A percentile compares a stretch with the other conserved stretches of the same genome.
phyloP scores from a whole-genome alignment of 2,797 vertebrate species.

The Enteromius mattozi region DNA sequence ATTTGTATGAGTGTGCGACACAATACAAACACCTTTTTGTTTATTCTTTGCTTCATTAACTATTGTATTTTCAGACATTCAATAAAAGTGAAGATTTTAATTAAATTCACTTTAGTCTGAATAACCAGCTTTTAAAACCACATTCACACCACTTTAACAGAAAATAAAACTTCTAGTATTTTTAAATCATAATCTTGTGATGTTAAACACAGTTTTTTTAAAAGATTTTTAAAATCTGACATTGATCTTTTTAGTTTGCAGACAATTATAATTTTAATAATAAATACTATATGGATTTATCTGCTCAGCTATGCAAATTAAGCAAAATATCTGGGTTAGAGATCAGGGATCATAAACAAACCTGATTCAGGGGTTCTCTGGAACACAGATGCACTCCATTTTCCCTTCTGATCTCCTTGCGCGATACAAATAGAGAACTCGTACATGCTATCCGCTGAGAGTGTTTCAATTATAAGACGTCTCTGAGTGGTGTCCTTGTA shows the following conservation, averaged over 20 bases:
- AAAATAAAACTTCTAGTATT: background rate
- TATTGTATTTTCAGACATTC: background rate
- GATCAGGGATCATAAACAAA: conserved; percentile 69
- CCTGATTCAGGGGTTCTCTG: conserved; percentile 97
- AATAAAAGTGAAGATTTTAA: background rate
- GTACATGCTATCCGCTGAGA: conserved; percentile 93
- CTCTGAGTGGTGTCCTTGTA: conserved; percentile 86
- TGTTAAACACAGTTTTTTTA: background rate
- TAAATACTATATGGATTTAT: background rate
- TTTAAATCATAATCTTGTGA: background rate
- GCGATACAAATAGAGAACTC: conserved; percentile 94
- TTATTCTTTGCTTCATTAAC: background rate
- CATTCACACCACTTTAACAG: background rate
- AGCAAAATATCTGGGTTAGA: conserved; percentile 28
- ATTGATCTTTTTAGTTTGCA: background rate
- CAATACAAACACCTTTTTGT: background rate
- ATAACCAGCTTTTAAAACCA: background rate
- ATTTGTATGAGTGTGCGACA: background rate
- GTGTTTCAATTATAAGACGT: conserved; percentile 85
- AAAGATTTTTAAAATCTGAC: background rate
- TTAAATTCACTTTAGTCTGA: background rate
- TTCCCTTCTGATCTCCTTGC: conserved; percentile 85
- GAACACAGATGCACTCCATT: conserved; percentile 93
- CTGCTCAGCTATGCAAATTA: background rate
- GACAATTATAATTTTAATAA: background rate